Percentiles rank a stretch among this genome's conserved stretches.
Evolutionary conservation across 2,888 invertebrate genomes (phyloP).

Genomic region (Parelbella ahira): DNA sequence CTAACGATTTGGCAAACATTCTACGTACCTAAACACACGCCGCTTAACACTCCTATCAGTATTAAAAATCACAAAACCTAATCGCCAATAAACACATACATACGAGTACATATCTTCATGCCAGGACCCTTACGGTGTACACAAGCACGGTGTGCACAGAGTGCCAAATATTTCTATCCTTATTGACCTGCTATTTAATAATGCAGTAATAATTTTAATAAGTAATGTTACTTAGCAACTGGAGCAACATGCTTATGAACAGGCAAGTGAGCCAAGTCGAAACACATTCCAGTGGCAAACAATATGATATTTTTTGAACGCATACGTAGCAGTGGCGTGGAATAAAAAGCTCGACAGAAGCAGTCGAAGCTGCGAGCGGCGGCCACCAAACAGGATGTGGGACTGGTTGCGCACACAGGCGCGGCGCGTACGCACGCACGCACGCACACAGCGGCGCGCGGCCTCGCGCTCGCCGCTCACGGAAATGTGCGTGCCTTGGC

Average conservation of each 20-base stretch:
- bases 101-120: too few relatives aligned
- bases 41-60: too few relatives aligned
- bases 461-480: conserved; percentile 69
- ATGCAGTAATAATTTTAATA: too few relatives aligned
- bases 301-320: conserved; percentile 39
- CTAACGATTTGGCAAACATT: background rate
- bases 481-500: conserved; percentile 71
- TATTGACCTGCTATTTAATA: too few relatives aligned
- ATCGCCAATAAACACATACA: too few relatives aligned
- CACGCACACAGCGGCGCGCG: conserved; percentile 57
- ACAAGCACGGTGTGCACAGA: too few relatives aligned
- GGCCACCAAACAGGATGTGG: conserved; percentile 78
- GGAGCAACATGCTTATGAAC: too few relatives aligned
- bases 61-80: conserved; percentile 6
- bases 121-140: too few relatives aligned
- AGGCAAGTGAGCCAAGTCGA: background rate
- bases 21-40: conserved; percentile 15
- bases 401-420: conserved; percentile 73
- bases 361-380: conserved; percentile 65
- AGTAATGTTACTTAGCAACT: too few relatives aligned
- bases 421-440: conserved; percentile 28
- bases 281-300: conserved; percentile 29
- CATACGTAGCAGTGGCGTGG: conserved; percentile 56
- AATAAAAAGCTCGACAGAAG: conserved; percentile 76
- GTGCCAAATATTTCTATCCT: too few relatives aligned